phyloP scores from a whole-genome alignment of 2,888 invertebrate genomes.

The Pilophorus perplexus region DNA sequence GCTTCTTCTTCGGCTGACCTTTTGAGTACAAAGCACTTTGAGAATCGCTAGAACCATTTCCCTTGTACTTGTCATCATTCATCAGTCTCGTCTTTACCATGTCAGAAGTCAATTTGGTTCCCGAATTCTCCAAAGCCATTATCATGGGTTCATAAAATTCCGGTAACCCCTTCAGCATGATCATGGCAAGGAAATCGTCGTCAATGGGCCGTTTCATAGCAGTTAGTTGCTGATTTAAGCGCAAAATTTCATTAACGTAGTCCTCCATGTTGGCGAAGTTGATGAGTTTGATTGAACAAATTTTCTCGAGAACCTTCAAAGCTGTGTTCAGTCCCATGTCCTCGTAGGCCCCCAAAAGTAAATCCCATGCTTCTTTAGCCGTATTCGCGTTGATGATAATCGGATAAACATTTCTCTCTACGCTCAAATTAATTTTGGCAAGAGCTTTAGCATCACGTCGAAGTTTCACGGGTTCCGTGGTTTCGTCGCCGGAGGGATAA shows the following conservation, averaged over 20 bases:
- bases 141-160: too few species aligned
- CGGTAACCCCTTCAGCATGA: conserved; percentile 20
- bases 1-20: neutral
- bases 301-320: neutral
- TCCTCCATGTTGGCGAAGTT: neutral
- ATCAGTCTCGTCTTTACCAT: neutral
- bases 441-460: neutral
- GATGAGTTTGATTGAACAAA: neutral
- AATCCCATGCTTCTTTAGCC: conserved; percentile 13
- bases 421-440: neutral
- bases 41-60: neutral
- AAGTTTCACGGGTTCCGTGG: neutral
- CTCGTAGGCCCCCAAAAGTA: neutral
- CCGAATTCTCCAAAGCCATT: too few species aligned
- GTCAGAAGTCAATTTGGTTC: neutral
- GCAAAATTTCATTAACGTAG: too few species aligned
- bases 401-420: too few species aligned
- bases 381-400: neutral
- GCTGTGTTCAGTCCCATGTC: neutral
- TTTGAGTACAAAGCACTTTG: neutral
- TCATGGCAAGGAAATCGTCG: conserved; percentile 22
- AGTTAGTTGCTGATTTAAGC: conserved; percentile 15
- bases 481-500: neutral
- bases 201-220: neutral
- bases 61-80: neutral